Conservation (phyloP, 2,888 invertebrate genomes). For the Synergus laeviventris region DNA sequence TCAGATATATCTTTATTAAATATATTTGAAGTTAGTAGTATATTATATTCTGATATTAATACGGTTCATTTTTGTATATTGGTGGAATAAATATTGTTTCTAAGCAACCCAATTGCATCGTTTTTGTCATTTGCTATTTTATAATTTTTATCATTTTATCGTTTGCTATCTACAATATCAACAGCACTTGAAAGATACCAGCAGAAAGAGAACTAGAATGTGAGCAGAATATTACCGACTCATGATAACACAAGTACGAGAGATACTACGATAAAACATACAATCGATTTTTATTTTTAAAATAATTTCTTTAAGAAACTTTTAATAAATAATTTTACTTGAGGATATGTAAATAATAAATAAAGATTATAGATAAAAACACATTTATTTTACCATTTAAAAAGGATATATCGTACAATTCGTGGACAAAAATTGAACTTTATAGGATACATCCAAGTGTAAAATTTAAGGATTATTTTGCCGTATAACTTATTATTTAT, state of each 20-base stretch:
- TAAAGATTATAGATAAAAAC: not conserved
- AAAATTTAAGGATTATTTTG: not conserved
- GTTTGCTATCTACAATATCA: not conserved
- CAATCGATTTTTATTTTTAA: not conserved
- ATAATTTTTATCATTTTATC: too few relatives aligned
- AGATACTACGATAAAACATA: not conserved
- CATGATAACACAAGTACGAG: not conserved
- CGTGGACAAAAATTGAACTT: not conserved
- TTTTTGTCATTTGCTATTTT: too few relatives aligned
- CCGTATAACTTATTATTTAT: not conserved
- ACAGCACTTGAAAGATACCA: not conserved
- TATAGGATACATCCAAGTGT: slow-evolving; percentile 2
- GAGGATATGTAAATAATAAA: not conserved
- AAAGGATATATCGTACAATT: not conserved
- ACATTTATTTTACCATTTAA: slow-evolving; percentile 1
- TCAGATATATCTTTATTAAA: slow-evolving; percentile 75
- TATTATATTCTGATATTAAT: slow-evolving; percentile 76
- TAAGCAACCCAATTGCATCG: slow-evolving; percentile 66
- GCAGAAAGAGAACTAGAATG: not conserved
- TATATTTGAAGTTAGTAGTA: slow-evolving; percentile 75
- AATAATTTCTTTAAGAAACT: not conserved
- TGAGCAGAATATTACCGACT: not conserved
- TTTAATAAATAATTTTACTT: not conserved
- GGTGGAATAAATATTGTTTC: slow-evolving; percentile 76
- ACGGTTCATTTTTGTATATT: slow-evolving; percentile 75